A percentile compares a stretch with the other conserved stretches of the same genome.
Conservation (phyloP, 2,113 vertebrate species). For the Malurus elegans region DNA sequence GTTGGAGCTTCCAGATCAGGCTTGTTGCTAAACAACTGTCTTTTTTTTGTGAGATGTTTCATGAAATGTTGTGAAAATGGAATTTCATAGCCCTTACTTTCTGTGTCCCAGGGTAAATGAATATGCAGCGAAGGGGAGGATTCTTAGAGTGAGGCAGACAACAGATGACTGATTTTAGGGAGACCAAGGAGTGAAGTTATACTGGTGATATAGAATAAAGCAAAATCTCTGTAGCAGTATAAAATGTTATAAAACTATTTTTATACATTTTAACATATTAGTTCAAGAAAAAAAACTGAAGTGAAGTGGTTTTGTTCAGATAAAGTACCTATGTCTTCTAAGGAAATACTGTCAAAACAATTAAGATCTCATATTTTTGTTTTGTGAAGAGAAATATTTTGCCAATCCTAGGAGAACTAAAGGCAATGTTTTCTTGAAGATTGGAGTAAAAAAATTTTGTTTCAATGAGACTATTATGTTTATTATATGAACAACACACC, state of each 20-base stretch:
- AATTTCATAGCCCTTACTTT: neutral
- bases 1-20: neutral
- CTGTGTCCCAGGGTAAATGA: too few relatives aligned
- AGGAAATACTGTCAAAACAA: neutral
- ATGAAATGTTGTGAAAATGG: neutral
- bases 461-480: neutral
- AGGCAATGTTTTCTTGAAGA: neutral
- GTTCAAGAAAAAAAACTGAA: neutral
- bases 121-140: neutral
- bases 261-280: neutral
- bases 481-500: neutral
- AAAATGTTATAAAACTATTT: neutral
- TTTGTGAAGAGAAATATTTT: neutral
- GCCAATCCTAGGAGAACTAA: neutral
- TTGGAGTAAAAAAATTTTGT: neutral
- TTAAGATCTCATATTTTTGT: neutral
- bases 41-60: neutral
- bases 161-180: neutral
- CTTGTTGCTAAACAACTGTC: neutral
- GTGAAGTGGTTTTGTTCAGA: neutral
- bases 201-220: neutral
- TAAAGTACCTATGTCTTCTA: neutral
- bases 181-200: neutral
- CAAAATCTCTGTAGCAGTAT: neutral
- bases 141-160: neutral